phyloP scores from a whole-genome alignment of 2,888 invertebrate species.

The Leptopilina syphax region DNA sequence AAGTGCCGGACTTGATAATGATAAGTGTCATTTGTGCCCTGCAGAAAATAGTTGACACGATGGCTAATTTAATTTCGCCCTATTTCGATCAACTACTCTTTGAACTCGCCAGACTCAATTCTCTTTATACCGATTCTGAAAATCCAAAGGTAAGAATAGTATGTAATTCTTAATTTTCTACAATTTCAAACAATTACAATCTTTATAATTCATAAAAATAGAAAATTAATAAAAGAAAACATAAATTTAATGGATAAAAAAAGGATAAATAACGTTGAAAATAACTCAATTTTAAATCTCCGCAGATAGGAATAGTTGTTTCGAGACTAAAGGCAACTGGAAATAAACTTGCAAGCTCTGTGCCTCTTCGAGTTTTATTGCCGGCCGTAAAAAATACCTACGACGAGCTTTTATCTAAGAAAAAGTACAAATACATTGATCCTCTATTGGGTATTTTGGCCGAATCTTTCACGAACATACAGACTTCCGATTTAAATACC shows the following conservation, averaged over 20 bases:
- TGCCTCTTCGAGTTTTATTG: constrained; percentile 87
- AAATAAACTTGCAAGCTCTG: constrained; percentile 83
- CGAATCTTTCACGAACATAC: constrained; percentile 83
- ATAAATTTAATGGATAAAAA: neutral
- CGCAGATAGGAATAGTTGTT: constrained; percentile 76
- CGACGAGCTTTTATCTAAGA: constrained; percentile 80
- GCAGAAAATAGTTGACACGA: constrained; percentile 88
- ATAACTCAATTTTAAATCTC: neutral
- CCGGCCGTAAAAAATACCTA: constrained; percentile 86
- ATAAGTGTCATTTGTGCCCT: constrained; percentile 87
- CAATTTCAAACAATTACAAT: neutral
- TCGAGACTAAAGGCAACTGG: constrained; percentile 81
- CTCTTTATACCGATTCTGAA: constrained; percentile 68
- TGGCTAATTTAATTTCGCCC: constrained; percentile 91
- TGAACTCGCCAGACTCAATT: constrained; percentile 80
- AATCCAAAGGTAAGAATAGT: constrained; percentile 66
- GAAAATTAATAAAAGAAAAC: neutral
- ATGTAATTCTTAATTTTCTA: neutral
- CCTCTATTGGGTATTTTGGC: constrained; percentile 87
- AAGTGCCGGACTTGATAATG: constrained; percentile 81
- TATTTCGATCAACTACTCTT: constrained; percentile 86
- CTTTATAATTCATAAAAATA: neutral
- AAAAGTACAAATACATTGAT: constrained; percentile 81
- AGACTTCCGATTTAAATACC: constrained; percentile 81
- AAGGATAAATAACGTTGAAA: neutral